Base-by-base conservation (phyloP, 30 jellyfish, hydroid and myxozoan species). In the Hydractinia echinata region DNA sequence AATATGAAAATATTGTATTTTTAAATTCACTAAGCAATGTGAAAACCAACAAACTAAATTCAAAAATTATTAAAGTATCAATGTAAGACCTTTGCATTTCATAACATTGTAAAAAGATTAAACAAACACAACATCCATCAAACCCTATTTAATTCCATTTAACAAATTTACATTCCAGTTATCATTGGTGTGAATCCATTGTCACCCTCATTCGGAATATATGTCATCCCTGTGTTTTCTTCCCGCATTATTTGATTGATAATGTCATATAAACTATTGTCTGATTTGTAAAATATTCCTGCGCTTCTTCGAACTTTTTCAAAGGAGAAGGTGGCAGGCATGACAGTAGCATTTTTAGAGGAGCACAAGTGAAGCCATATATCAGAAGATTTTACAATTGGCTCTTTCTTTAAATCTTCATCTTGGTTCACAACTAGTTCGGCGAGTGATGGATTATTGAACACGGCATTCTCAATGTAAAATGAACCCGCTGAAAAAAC, bases 401-500 rank as follows among this genome's bases (percentile, higher is more conserved):
- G 60, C 13, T 71, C 13, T 20, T 54, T 4, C 8, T 1, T 9
- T 19, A 14, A 20, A 48, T 20, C 44, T 58, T 71, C 55, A n/a
- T 71, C 81, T n/a, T 4, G 55, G 30, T 1, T 10, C 16, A 10
- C 61, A 53, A 60, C 19, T 20, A 50, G 9, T 19, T 72, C 86
- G 19, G 55, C 50, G 44, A 77, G 86, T 5, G 8, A 13, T 18
- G 68, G 67, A 55, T 72, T 79, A 20, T 53, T n/a, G 1, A 61
- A 14, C 1, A 62, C 19, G 66, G 19, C 56, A 64, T 64, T 54
- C 53, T 77, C 88, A 19, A 66, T 72, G 51, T 72, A 62, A 51
- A 64, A 64, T n/a, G 74, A 44, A 64, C 39, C 39, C 5, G 39
- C 19, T n/a, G 18, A 54, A 81, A 79, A 89, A 11, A 86, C 89